Evolutionary conservation across 2,113 vertebrate genomes (phyloP), one percentile per base, ranked within the genome.

Genomic region (Otis tarda): DNA sequence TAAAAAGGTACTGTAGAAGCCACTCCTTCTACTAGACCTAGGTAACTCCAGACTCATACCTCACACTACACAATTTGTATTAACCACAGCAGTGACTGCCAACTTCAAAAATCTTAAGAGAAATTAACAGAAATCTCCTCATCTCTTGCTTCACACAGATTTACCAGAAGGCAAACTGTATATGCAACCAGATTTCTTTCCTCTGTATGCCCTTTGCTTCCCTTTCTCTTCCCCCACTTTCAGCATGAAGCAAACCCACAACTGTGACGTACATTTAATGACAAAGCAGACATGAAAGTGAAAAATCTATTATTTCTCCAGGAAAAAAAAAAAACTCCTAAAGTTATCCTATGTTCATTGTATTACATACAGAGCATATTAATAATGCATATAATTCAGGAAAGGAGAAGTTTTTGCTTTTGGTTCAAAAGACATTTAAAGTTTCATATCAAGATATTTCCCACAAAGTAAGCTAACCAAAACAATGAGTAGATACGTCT

Each of bases 381-480:
- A 84, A 79, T 49, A 57, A 71, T 25, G 27, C 17, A 49, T 25
- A 37, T 49, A 92, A 96, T 81, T 83, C 35, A 91, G 52, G 19
- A 88, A 79, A 49, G 17, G 69, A 83, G 39, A 17, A 79, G 87
- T 37, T 83, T 70, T 76, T 87, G 93, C 50, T 65, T n/a, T 30
- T 78, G 88, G 61, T 95, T 79, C 69, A 83, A 95, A 94, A 97
- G 77, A 96, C 68, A 67, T 81, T 39, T 90, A 37, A 96, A 85
- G 43, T 94, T 93, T 80, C 28, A 35, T 71, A 89, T 65, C 35
- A 85, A 93, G 84, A 3, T 88, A 89, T 8, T 89, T 86, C 33
- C 25, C 89, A 75, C 13, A 87, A 98, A 97, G 74, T 97, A 98
- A 99, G 97, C 97, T 96, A 98, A 97, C 97, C 96, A 89, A 94